Base-by-base conservation (phyloP, 2,888 invertebrate species). In the Torymus aiolomorphi region DNA sequence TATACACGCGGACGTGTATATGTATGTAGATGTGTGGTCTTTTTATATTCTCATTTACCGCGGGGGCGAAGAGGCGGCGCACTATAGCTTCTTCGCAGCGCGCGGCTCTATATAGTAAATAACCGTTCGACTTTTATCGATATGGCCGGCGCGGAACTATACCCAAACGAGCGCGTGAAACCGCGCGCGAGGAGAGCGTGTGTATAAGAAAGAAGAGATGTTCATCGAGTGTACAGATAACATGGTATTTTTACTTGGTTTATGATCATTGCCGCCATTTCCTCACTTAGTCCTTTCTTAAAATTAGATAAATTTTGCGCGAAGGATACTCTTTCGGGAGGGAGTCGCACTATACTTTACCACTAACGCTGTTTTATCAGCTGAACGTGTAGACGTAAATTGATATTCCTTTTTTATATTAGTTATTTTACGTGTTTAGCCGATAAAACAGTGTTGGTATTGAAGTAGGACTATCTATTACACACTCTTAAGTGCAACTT, bases 81-180 rank as follows among this genome's bases (percentile, higher is more conserved):
- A 16, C 59, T 52, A 2, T 42, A 12, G 16, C 57, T 16, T 12
- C 12, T 66, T 66, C 20, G 63, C 12, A 13, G 18, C 52, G 51
- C 51, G 20, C 18, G 67, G 52, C 20, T 56, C 11, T 16, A 8
- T 16, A 20, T 65, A 57, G 72, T 72, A 80, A 80, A 80, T 80
- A 80, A 76, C 52, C 61, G 51, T 66, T 80, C 72, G 76, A 76
- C 80, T 76, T 80, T 80, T 80, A 76, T 80, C 51, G 31, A 31
- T 31, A 31, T 3, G 31, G 8, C 31, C 31, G 31, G 62, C 69
- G 62, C 56, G 51, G 18, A 59, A 31, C 52, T 69, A 67, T 52
- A 54, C 57, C 51, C n/a, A 73, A 72, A 73, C 78, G 78, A 69
- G 63, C 62, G 59, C 65, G 24, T 8, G 31, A 18, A 65, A 42